These are phyloP conservation scores for Elmis aenea DNA, from an alignment of 2,888 invertebrate species.

Conservation along the genomic window DNA sequence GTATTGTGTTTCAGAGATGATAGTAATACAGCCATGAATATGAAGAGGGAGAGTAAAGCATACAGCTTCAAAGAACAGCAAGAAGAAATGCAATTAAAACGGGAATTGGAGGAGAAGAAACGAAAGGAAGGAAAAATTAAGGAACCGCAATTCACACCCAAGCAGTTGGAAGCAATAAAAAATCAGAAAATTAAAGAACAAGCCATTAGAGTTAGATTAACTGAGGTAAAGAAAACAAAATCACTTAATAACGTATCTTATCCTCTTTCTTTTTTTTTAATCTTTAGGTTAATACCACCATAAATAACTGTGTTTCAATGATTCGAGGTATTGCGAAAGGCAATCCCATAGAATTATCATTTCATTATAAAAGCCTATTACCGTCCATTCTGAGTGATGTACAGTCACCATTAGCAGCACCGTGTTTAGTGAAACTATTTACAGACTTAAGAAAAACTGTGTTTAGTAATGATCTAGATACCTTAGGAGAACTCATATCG, in stretches of 20 bases:
- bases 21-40: constrained; percentile 60
- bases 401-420: constrained; percentile 74
- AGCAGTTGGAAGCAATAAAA: constrained; percentile 89
- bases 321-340: constrained; percentile 52
- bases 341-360: constrained; percentile 49
- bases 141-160: constrained; percentile 69
- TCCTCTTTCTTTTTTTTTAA: no score
- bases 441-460: constrained; percentile 56
- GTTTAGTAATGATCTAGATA: constrained; percentile 44
- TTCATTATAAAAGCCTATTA: constrained; percentile 55
- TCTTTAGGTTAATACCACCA: constrained; percentile 43
- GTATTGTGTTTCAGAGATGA: constrained; percentile 49
- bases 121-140: constrained; percentile 70
- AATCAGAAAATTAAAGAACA: constrained; percentile 82
- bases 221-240: constrained; percentile 47
- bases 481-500: constrained; percentile 59
- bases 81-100: constrained; percentile 87
- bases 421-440: constrained; percentile 58
- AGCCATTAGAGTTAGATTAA: constrained; percentile 65
- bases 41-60: constrained; percentile 92
- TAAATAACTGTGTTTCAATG: constrained; percentile 48
- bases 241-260: constrained; percentile 4
- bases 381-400: constrained; percentile 58
- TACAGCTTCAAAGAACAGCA: constrained; percentile 96
- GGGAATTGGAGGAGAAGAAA: constrained; percentile 87